These are phyloP conservation scores for Pseudopodoces humilis DNA, from an alignment of 2,113 vertebrate genomes.

Conservation along the genomic window DNA sequence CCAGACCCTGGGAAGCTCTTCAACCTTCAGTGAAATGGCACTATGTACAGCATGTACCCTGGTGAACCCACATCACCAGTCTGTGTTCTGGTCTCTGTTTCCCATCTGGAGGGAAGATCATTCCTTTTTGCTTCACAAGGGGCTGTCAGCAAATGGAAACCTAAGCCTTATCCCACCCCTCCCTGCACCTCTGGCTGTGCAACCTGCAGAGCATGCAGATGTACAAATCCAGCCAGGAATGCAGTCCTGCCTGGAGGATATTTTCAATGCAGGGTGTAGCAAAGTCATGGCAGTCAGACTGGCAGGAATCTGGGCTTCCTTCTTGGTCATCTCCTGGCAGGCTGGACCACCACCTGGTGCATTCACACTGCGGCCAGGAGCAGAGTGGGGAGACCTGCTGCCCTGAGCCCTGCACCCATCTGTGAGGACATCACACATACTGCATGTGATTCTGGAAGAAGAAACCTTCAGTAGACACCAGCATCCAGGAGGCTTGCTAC, in stretches of 20 bases:
- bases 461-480: background rate
- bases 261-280: background rate
- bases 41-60: accelerated
- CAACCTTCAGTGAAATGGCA: background rate
- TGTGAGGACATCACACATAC: accelerated
- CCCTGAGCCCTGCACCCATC: accelerated
- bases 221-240: background rate
- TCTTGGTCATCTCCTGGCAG: background rate
- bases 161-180: background rate
- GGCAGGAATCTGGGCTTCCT: background rate
- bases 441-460: background rate
- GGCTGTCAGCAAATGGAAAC: background rate
- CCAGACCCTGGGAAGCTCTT: background rate
- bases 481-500: accelerated
- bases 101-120: background rate
- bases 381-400: background rate
- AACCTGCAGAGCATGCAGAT: background rate
- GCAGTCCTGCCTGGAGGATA: accelerated
- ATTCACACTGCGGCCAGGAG: accelerated
- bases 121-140: background rate
- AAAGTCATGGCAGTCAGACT: accelerated
- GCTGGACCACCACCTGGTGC: background rate
- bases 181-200: background rate
- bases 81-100: background rate
- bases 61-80: background rate